Evolutionary conservation across 2,797 vertebrate genomes (phyloP), one percentile per base, ranked within the genome.

Genomic region (Eulemur coronatus): DNA sequence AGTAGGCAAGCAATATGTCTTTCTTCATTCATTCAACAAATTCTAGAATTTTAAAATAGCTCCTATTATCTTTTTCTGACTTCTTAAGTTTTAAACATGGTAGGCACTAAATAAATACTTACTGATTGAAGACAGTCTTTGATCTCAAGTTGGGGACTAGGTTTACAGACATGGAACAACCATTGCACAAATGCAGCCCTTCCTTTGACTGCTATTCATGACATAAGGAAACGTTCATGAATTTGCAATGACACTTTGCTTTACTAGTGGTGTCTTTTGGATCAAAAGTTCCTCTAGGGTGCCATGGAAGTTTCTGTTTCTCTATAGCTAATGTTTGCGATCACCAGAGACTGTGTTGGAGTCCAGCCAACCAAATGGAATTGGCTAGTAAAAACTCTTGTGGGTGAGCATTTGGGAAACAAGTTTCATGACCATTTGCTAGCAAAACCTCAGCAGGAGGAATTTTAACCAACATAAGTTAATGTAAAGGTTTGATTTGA

Each of bases 381-480:
- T 38, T 84, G 94, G 67, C 95, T 94, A 93, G 75, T 92, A 94
- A 97, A 97, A 90, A 63, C 81, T 85, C 97, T 95, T 90, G 93
- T 80, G 46, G 86, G 93, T 93, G 91, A 96, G 55, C 67, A 93
- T 94, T 93, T 85, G 48, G 41, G 85, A 93, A 96, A 94, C 75
- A 95, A 91, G 67, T 85, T 94, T 95, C 48, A 93, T 95, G 78
- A 59, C 91, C 94, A 94, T 97, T 98, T 97, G 97, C 86, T 89
- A 93, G 78, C 67, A 89, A 94, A 95, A 87, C 20, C 91, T 92
- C 91, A 96, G 91, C 84, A 92, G 91, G 80, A 91, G 57, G 81
- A 93, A 95, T 93, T 95, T 81, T 92, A 94, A 79, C 52, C 89
- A 94, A 65, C 15, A 33, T 48, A 78, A 86, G 46, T 91, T 70